phyloP scores from a whole-genome alignment of 2,888 invertebrate genomes.

The Automeris io region DNA sequence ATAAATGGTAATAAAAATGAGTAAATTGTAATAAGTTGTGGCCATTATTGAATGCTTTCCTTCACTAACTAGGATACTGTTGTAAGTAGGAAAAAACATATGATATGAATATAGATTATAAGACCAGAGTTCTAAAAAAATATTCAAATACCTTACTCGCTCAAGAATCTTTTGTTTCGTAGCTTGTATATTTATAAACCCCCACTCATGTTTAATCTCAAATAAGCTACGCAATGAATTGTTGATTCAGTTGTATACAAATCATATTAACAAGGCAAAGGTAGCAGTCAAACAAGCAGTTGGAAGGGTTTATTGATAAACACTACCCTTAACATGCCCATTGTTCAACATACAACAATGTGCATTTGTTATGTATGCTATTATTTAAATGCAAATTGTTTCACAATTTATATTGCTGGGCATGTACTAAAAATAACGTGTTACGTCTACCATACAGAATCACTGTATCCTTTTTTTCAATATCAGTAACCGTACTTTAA shows the following conservation, averaged over 20 bases:
- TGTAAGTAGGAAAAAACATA: no score
- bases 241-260: constrained; percentile 2
- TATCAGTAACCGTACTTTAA: no score
- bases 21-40: no score
- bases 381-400: constrained; percentile 52
- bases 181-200: no score
- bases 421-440: constrained; percentile 26
- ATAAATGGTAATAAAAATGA: no score
- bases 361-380: constrained; percentile 42
- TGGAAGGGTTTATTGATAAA: constrained; percentile 59
- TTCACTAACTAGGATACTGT: no score
- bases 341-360: constrained; percentile 57
- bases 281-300: constrained; percentile 27
- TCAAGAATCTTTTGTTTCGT: no score
- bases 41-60: no score
- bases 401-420: constrained; percentile 38
- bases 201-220: background rate
- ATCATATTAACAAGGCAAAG: constrained; percentile 15
- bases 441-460: constrained; percentile 17
- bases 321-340: constrained; percentile 51
- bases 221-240: constrained; percentile 1
- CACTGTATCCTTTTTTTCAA: no score
- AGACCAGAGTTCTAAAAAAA: no score
- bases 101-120: no score
- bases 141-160: no score